Base-by-base conservation (phyloP, 2,888 invertebrate species). In the Drosophila sordidula region DNA sequence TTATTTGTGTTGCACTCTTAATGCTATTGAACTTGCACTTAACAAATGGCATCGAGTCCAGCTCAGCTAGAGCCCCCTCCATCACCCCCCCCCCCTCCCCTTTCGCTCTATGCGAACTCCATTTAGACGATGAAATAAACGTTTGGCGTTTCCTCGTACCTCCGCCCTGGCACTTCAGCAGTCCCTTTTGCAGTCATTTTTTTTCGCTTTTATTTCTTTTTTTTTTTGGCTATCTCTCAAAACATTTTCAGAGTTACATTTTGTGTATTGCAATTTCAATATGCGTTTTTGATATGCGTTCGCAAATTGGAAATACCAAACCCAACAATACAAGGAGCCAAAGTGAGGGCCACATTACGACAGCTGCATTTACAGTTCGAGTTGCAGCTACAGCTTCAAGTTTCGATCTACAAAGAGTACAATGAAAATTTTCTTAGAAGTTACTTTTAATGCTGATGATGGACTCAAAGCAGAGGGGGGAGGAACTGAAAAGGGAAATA, bases 1-100 rank as follows among this genome's bases (percentile, higher is more conserved):
- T 89, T 89, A 84, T 84, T 89, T 84, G 89, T 84, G 83, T 80
- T 84, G 83, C 83, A 84, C 83, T 89, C 89, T 87, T 89, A 84
- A 84, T 89, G 83, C 83, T 84, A 84, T 84, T 84, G 83, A 84
- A 84, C 83, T 84, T 84, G 89, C 89, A 87, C 89, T 84, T 84
- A 84, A 84, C 89, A 89, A 84, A 84, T 84, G 87, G 89, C 87
- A 87, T 69, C 65, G 58, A 52, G 58, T 52, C 64, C 63, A 58
- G 39, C 29, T 29, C 52, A 54, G 64, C 38, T 8, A 34, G 4
- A 12, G 4, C 34, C 34, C 5, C 9, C 46, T 29, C 14, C 38
- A 25, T 12, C 2, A 38, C 22, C 29, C 2, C 22, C 3, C n/a
- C 34, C 14, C 22, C 46, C n/a, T 6, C 26, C 5, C 4, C 29